Base-by-base conservation (phyloP, 2,113 vertebrate genomes). In the Istiophorus platypterus region DNA sequence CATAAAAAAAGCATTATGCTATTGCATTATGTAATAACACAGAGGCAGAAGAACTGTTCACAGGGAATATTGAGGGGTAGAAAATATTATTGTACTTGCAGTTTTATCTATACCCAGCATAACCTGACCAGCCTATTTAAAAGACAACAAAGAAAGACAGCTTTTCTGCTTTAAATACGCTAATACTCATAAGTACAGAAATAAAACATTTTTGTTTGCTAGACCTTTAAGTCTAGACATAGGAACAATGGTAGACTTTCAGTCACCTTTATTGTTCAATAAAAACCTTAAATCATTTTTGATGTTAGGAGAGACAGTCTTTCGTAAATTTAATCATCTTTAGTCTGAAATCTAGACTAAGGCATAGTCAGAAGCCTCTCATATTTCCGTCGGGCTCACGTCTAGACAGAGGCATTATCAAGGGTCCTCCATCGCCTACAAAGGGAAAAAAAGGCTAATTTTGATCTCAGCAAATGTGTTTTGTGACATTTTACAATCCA, bases 221-320 rank as follows among this genome's bases (percentile, higher is more conserved):
- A 37, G 42, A 73, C 37, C 65, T 62, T 74, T 57, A 71, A 62
- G 69, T 51, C 54, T 15, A 52, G 72, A 54, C 15, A 1, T 52
- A 17, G 24, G 34, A 76, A 56, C 52, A 56, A 41, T 39, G 11
- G 31, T 11, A 29, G 6, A 29, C 29, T 71, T 71, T 76, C 66
- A 59, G 67, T 76, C 74, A 61, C 27, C 37, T 71, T 78, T 58
- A 67, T 67, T 49, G 54, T 71, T 57, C 47, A 72, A 41, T 72
- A 65, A 63, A 65, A 66, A 64, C 56, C 56, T 64, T 88, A 52
- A 37, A 82, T 88, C 71, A 82, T 85, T 34, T 76, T 75, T 68
- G 72, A 39, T 79, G 71, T 59, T 58, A 26, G 24, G 26, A 68
- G 5, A 57, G 65, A 66, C 69, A 62, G 52, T 58, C 54, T 67